Evolutionary conservation across 2,888 invertebrate genomes (phyloP).

Genomic region (Dryobotodes eremita): DNA sequence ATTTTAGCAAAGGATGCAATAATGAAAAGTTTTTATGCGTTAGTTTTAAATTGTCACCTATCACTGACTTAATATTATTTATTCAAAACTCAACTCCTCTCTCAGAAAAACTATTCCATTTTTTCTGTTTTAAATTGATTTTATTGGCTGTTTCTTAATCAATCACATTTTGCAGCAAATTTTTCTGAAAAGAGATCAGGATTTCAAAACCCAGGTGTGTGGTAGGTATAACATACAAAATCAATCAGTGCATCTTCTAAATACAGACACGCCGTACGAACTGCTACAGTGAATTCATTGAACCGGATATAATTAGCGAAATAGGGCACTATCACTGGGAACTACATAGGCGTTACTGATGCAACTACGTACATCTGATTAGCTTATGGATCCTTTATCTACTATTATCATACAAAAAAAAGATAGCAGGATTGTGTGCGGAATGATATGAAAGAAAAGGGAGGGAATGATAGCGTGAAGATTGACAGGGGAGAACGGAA

Average conservation of each 20-base stretch:
- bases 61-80: no score
- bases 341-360: constrained; percentile 1
- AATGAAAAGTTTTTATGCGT: no score
- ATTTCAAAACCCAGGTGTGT: neutral
- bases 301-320: constrained; percentile 42
- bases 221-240: neutral
- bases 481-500: no score
- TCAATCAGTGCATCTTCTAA: constrained; percentile 10
- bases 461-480: no score
- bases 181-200: no score
- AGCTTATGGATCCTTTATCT: neutral
- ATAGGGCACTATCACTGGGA: constrained; percentile 25
- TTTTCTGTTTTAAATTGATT: neutral
- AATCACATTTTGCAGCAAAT: neutral
- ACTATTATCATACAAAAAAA: neutral
- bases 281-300: constrained; percentile 27
- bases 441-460: no score
- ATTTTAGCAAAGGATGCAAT: no score
- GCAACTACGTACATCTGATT: neutral
- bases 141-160: neutral
- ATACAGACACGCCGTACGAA: constrained; percentile 3
- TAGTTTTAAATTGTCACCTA: no score
- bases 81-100: neutral
- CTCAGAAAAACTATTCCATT: no score
- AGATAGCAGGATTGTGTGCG: neutral